Base-by-base conservation (phyloP, 1,140 invertebrate species). In the Drosophila saltans region DNA sequence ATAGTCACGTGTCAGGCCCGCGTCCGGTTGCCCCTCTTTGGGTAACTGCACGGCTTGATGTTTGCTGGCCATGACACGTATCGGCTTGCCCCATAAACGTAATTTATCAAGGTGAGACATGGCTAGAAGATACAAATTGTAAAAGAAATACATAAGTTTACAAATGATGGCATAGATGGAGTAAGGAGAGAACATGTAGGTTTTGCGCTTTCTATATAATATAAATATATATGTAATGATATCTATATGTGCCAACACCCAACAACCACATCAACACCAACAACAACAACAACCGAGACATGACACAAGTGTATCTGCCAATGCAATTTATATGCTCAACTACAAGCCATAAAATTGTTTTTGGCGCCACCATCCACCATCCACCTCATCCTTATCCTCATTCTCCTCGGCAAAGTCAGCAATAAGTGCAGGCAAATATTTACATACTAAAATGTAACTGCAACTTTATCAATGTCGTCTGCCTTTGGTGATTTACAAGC, bases 41-140 rank as follows among this genome's bases (percentile, higher is more conserved):
- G 99, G 99, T 95, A 99, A 95, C 93, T 99, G 99, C 71, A 99
- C 99, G 41, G 97, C 96, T 91, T 97, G 97, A 93, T 99, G 98
- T 93, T 99, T 99, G 92, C 98, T 99, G 69, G 98, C 95, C 95
- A 98, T 98, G 78, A 99, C 98, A 91, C 98, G 95, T 93, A 99
- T 98, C 80, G 96, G 95, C 93, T 99, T 99, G 62, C 98, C 97
- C 94, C 97, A 99, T 81, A 99, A 96, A 91, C 97, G 97, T 78
- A 99, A 94, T 93, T 99, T 99, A 93, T 99, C 98, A 95, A 99
- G 96, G 94, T 99, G 98, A 78, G 97, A 98, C 94, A 99, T 97
- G 57, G 98, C 99, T 99, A 69, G 80, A 36, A 36, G 6, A 36
- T 36, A 36, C 33, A 36, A 36, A 36, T 30, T 3, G 28, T 3